Evolutionary conservation across 2,113 vertebrate species (phyloP).

Genomic region (Bos taurus): DNA sequence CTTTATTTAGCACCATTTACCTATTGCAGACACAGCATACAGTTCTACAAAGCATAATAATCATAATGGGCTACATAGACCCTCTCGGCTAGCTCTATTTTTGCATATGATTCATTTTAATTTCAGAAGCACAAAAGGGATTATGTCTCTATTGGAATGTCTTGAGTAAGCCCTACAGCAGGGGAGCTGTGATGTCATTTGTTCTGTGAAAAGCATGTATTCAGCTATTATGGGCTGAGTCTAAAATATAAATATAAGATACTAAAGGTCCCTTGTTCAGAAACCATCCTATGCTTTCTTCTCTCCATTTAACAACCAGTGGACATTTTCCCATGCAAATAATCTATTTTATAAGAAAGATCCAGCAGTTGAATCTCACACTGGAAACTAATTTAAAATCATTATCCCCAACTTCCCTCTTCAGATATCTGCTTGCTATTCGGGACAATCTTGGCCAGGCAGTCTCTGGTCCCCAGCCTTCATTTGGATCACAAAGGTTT

Average conservation of each 20-base stretch:
- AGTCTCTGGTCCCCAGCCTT: background rate
- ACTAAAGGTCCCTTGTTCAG: background rate
- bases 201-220: slow-evolving; percentile 43
- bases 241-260: slow-evolving; percentile 56
- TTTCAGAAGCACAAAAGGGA: slow-evolving; percentile 69
- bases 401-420: background rate
- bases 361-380: background rate
- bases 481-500: background rate
- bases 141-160: slow-evolving; percentile 67
- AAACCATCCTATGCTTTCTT: background rate
- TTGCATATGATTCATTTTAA: slow-evolving; percentile 71
- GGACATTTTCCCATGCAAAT: slow-evolving; percentile 16
- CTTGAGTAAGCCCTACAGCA: slow-evolving; percentile 59
- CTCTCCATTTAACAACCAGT: slow-evolving; percentile 22
- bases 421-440: background rate
- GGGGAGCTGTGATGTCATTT: slow-evolving; percentile 47
- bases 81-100: slow-evolving; percentile 47
- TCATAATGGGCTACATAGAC: slow-evolving; percentile 59
- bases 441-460: background rate
- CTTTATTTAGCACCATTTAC: slow-evolving; percentile 61
- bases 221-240: slow-evolving; percentile 24
- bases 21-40: slow-evolving; percentile 44
- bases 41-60: slow-evolving; percentile 38
- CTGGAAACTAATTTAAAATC: slow-evolving; percentile 31
- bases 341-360: slow-evolving; percentile 37